phyloP scores from a whole-genome alignment of 1,140 invertebrate genomes.

The Orius laevigatus region DNA sequence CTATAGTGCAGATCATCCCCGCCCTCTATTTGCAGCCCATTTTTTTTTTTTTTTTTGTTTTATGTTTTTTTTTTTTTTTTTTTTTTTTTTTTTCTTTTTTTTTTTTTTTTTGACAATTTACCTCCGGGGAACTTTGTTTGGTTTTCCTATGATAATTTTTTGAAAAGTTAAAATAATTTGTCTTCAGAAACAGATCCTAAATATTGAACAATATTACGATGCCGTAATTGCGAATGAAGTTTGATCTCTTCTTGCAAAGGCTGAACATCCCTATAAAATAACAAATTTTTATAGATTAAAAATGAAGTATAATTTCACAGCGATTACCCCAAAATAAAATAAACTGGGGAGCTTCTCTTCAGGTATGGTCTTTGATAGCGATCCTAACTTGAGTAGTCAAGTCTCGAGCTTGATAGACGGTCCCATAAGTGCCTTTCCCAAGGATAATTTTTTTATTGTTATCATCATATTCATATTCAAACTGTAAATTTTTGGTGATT shows the following conservation, averaged over 20 bases:
- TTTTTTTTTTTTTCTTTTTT: no score
- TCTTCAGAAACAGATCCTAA: constrained; percentile 88
- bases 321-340: constrained; percentile 56
- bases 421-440: constrained; percentile 91
- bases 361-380: constrained; percentile 94
- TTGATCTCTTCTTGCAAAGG: constrained; percentile 97
- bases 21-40: no score
- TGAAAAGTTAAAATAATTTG: constrained; percentile 90
- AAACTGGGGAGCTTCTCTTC: constrained; percentile 81
- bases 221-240: constrained; percentile 86
- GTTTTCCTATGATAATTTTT: no score
- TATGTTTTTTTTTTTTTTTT: no score
- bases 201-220: constrained; percentile 97
- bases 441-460: constrained; percentile 70
- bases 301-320: constrained; percentile 16
- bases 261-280: constrained; percentile 63
- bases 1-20: no score
- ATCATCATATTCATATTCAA: constrained; percentile 93
- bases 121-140: no score
- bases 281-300: constrained; percentile 10
- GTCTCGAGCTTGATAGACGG: constrained; percentile 89
- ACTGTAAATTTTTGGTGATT: constrained; percentile 38
- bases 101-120: no score
- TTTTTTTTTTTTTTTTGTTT: no score
- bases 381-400: constrained; percentile 89